Conservation (phyloP, 2,888 invertebrate genomes). For the Unio pictorum region DNA sequence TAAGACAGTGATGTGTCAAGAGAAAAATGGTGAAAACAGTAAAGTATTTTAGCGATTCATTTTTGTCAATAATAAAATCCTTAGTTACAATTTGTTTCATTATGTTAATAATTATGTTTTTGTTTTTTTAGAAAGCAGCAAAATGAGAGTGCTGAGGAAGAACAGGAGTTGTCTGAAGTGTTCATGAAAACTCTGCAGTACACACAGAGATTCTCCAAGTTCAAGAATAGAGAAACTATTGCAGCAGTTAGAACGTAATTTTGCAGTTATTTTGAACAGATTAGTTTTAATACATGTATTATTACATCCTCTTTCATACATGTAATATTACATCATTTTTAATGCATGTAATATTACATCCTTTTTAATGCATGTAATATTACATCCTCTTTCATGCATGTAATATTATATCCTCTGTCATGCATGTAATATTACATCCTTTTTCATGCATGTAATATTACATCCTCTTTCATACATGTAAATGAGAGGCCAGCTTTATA, state of each 20-base stretch:
- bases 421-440: no score
- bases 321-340: no score
- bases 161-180: constrained; percentile 96
- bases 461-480: no score
- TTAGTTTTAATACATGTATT: not conserved
- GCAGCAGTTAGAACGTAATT: constrained; percentile 91
- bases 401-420: no score
- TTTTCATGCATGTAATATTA: no score
- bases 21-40: no score
- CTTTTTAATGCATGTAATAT: no score
- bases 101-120: not conserved
- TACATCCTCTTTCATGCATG: no score
- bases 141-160: constrained; percentile 97
- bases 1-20: no score
- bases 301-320: no score
- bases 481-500: no score
- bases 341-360: no score
- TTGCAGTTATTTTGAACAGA: not conserved
- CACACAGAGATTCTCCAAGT: constrained; percentile 95
- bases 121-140: constrained; percentile 83
- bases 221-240: constrained; percentile 98
- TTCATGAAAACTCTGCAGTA: constrained; percentile 98
- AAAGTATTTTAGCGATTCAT: not conserved
- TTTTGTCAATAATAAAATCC: not conserved
- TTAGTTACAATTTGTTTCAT: not conserved